A percentile compares a stretch with the other conserved stretches of the same genome.
Evolutionary conservation across 92 coral and sea anemone genomes (phyloP).

Genomic region (Plumapathes pennacea): DNA sequence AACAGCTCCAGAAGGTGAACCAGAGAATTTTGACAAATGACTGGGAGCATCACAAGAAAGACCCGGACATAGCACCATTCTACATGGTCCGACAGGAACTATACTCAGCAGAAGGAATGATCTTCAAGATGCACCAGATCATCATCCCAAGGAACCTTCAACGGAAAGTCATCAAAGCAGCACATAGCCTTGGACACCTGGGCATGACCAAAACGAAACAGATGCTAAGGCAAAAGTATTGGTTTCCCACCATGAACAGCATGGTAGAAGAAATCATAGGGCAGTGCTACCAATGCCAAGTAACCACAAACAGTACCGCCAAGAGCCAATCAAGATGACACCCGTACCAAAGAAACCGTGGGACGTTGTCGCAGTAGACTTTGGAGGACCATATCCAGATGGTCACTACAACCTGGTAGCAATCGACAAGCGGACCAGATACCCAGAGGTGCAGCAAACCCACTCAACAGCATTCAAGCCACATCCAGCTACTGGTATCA

Average conservation of each 20-base stretch:
- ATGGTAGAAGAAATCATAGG: conserved; percentile 23
- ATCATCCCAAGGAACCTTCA: conserved; percentile 31
- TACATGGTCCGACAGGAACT: conserved; percentile 19
- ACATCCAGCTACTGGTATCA: conserved; percentile 54
- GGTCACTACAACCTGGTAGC: conserved; percentile 46
- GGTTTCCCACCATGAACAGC: conserved; percentile 28
- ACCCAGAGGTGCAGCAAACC: conserved; percentile 41
- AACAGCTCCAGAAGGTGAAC: not conserved
- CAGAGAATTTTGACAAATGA: conserved; percentile 8
- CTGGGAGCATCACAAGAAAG: too few relatives aligned
- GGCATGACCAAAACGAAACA: conserved; percentile 27
- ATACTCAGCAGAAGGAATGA: conserved; percentile 13
- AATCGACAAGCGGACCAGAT: conserved; percentile 48
- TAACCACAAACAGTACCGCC: conserved; percentile 6
- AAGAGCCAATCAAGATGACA: conserved; percentile 34
- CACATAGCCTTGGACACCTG: conserved; percentile 28
- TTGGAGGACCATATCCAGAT: conserved; percentile 60
- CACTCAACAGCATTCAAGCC: conserved; percentile 19
- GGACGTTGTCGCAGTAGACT: conserved; percentile 36
- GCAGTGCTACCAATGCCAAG: conserved; percentile 30
- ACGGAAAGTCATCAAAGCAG: conserved; percentile 21
- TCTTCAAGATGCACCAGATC: conserved; percentile 22
- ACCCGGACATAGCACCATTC: conserved; percentile 28
- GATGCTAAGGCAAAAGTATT: conserved; percentile 34
- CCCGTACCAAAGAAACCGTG: conserved; percentile 41